phyloP scores from a whole-genome alignment of 2,888 invertebrate genomes.

The Pachydiplax longipennis region DNA sequence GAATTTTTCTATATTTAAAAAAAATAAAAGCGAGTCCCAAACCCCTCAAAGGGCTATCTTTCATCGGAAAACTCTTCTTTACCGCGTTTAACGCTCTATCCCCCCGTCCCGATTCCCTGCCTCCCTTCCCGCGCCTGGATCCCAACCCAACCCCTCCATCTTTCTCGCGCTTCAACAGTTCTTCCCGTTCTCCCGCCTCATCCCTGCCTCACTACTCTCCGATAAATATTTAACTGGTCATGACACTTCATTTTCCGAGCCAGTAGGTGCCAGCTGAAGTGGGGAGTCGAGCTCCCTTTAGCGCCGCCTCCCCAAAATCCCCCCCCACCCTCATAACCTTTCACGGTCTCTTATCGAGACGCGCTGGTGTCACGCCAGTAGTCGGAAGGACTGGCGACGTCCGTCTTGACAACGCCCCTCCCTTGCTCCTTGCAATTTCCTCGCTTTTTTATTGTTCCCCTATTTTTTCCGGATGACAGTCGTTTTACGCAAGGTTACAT shows the following conservation, averaged over 20 bases:
- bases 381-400: slow-evolving; percentile 36
- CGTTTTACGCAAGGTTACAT: background rate
- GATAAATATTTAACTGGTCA: slow-evolving; percentile 52
- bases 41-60: background rate
- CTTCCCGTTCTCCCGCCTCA: background rate
- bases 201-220: slow-evolving; percentile 31
- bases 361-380: slow-evolving; percentile 32
- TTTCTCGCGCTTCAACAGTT: background rate
- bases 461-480: background rate
- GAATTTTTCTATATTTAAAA: background rate
- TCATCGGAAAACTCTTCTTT: slow-evolving; percentile 30
- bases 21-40: background rate
- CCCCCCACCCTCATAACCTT: background rate
- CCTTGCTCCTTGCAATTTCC: background rate
- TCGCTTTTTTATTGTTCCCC: background rate
- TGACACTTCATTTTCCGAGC: slow-evolving; percentile 52
- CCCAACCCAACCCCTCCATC: background rate
- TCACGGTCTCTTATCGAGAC: slow-evolving; percentile 41
- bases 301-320: background rate
- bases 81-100: slow-evolving; percentile 16
- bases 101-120: background rate
- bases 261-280: slow-evolving; percentile 49
- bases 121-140: background rate
- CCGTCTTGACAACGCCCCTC: slow-evolving; percentile 20
- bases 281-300: slow-evolving; percentile 30